Percentiles rank a stretch among this genome's conserved stretches.
phyloP scores from a whole-genome alignment of 2,797 vertebrate genomes.

The Premnoplex brunnescens region DNA sequence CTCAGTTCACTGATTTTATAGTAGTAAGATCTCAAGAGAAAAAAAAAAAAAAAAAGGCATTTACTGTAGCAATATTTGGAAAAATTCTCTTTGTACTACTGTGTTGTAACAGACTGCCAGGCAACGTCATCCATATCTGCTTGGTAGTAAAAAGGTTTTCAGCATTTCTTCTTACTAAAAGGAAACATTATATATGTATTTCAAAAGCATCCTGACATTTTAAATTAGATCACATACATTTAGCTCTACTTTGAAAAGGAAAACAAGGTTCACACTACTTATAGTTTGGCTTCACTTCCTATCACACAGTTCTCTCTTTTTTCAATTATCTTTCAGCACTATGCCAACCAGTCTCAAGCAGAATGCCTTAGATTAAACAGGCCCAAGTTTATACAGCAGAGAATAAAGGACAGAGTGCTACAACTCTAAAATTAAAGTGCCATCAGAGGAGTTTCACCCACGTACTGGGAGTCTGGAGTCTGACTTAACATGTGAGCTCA shows the following conservation, averaged over 20 bases:
- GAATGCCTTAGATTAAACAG: neutral
- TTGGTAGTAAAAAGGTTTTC: neutral
- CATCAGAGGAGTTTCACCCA: neutral
- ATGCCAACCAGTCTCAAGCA: neutral
- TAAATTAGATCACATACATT: neutral
- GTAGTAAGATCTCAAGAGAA: neutral
- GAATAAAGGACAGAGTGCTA: neutral
- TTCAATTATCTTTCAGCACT: neutral
- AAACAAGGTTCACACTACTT: neutral
- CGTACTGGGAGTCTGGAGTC: neutral
- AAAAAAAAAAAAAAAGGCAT: neutral
- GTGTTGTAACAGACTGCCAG: neutral
- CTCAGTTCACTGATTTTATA: neutral
- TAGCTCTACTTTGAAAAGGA: neutral
- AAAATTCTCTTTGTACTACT: neutral
- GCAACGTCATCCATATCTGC: neutral
- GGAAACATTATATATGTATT: neutral
- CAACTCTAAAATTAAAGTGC: neutral
- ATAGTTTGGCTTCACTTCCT: neutral
- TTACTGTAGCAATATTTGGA: neutral
- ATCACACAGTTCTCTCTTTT: neutral
- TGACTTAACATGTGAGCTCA: neutral
- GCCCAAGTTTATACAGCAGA: neutral
- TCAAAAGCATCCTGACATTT: neutral
- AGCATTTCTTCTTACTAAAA: neutral